Percentiles rank a stretch among this genome's conserved stretches.
Evolutionary conservation across 2,797 vertebrate genomes (phyloP).

Genomic region (Gymnoscopelus braueri): DNA sequence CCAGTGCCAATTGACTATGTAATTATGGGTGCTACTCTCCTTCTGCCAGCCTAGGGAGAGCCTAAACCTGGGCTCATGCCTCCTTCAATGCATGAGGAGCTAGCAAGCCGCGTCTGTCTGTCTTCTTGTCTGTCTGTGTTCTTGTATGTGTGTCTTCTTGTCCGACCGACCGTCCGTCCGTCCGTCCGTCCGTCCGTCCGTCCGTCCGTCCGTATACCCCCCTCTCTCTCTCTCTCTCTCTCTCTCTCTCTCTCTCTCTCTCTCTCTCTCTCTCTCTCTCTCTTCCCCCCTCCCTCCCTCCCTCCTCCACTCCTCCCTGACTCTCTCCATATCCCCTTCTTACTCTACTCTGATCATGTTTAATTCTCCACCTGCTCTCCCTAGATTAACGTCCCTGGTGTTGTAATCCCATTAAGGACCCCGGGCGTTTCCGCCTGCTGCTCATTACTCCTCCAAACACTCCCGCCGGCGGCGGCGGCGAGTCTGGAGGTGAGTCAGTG

Average conservation of each 20-base stretch:
- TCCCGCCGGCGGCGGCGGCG: conserved; percentile 3
- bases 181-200: too few species aligned
- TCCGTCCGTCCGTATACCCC: too few species aligned
- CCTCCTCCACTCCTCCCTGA: neutral
- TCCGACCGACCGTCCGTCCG: too few species aligned
- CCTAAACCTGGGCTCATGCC: too few species aligned
- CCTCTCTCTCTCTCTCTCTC: conserved; percentile 1
- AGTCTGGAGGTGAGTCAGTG: conserved; percentile 61
- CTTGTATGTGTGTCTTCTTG: too few species aligned
- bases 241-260: conserved; percentile 17
- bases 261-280: conserved; percentile 12
- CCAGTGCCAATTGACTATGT: too few species aligned
- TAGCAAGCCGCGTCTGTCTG: too few species aligned
- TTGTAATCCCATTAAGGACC: conserved; percentile 78
- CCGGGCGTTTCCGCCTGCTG: conserved; percentile 62
- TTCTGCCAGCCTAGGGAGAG: too few species aligned
- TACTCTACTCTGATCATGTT: conserved; percentile 65
- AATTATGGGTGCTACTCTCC: too few species aligned
- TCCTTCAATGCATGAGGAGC: too few species aligned
- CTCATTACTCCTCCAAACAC: conserved; percentile 63
- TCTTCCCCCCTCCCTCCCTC: conserved; percentile 13
- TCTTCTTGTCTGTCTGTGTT: too few species aligned
- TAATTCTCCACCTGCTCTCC: conserved; percentile 77
- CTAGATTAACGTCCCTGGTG: conserved; percentile 74
- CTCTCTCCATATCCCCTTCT: conserved; percentile 17